A percentile compares a stretch with the other conserved stretches of the same genome.
Evolutionary conservation across 1,140 invertebrate species (phyloP).

Genomic region (Oedothorax gibbosus): DNA sequence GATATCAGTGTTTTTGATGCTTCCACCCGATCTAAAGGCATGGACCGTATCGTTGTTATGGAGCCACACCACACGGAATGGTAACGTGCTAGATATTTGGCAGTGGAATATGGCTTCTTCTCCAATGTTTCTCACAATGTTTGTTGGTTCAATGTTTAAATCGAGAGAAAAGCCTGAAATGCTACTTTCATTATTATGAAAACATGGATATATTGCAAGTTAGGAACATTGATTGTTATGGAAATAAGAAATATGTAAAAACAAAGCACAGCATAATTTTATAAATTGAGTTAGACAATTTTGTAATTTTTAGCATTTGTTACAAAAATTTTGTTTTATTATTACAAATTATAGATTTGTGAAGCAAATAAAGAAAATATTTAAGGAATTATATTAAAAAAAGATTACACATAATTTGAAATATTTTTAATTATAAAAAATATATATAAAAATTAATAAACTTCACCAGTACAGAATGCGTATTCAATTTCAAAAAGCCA

Average conservation of each 20-base stretch:
- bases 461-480: too few species aligned
- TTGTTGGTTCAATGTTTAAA: conserved; percentile 33
- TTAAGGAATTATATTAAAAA: too few species aligned
- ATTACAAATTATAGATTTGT: too few species aligned
- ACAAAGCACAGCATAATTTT: too few species aligned
- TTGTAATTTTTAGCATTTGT: background rate
- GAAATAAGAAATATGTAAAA: too few species aligned
- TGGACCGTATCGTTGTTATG: conserved; percentile 58
- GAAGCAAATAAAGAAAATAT: too few species aligned
- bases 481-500: too few species aligned
- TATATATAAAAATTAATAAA: too few species aligned
- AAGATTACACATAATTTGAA: too few species aligned
- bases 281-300: background rate
- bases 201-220: background rate
- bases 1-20: conserved; percentile 40
- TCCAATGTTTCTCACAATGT: conserved; percentile 39
- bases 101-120: conserved; percentile 31
- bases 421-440: too few species aligned
- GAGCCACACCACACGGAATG: conserved; percentile 51
- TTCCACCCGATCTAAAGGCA: conserved; percentile 20
- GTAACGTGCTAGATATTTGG: conserved; percentile 26
- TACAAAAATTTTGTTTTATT: too few species aligned
- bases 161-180: conserved; percentile 44
- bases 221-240: too few species aligned
- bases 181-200: conserved; percentile 42